These are phyloP conservation scores for Drosophila malerkotliana DNA, from an alignment of 1,140 invertebrate genomes.

Conservation along the genomic window DNA sequence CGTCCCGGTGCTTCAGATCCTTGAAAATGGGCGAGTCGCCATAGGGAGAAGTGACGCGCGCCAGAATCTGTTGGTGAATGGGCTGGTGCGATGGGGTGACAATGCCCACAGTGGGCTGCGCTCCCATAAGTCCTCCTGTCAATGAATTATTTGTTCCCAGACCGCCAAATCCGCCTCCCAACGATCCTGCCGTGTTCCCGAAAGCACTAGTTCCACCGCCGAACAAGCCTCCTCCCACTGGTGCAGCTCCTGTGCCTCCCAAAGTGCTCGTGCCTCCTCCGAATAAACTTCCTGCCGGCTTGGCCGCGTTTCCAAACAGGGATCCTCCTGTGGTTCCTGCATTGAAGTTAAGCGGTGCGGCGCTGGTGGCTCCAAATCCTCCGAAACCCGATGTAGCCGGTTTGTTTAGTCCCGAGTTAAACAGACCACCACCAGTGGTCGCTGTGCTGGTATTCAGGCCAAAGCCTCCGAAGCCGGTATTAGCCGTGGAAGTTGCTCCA, in stretches of 20 bases:
- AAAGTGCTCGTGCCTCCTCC: constrained; percentile 63
- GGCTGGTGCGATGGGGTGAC: constrained; percentile 68
- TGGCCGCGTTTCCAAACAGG: constrained; percentile 67
- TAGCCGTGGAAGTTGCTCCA: constrained; percentile 69
- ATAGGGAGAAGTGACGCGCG: constrained; percentile 89
- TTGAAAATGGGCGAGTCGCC: constrained; percentile 91
- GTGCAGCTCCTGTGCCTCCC: constrained; percentile 39
- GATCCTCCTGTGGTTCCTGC: constrained; percentile 84
- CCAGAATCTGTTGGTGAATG: constrained; percentile 88
- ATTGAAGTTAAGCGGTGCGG: constrained; percentile 84
- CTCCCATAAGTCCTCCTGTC: constrained; percentile 50
- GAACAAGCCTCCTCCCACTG: constrained; percentile 83
- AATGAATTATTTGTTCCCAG: constrained; percentile 46
- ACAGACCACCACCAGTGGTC: constrained; percentile 84
- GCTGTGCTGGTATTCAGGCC: constrained; percentile 73
- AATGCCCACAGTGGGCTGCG: constrained; percentile 36
- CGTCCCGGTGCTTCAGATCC: constrained; percentile 86
- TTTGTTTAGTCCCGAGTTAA: constrained; percentile 85
- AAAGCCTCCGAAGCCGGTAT: constrained; percentile 73
- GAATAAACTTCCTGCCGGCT: constrained; percentile 83
- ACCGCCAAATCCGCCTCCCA: constrained; percentile 53
- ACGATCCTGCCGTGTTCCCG: constrained; percentile 25
- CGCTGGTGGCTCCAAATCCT: constrained; percentile 71
- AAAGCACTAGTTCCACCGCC: constrained; percentile 76
- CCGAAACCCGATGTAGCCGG: constrained; percentile 84